Base-by-base conservation (phyloP, 2,797 vertebrate genomes). In the Astyanax mexicanus region DNA sequence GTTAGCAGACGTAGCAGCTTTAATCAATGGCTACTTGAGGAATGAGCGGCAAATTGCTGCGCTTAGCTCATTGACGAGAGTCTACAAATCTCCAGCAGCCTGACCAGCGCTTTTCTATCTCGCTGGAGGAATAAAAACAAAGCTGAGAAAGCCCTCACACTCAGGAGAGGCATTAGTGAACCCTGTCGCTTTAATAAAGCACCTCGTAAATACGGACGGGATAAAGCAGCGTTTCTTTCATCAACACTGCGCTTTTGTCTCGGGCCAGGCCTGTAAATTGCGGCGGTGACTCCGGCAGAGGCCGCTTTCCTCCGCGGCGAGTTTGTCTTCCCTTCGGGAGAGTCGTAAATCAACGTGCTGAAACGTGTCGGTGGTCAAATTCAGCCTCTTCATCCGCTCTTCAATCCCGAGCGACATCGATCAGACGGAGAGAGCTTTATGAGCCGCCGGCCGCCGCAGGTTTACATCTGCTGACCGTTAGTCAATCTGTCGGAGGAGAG, bases 391-490 rank as follows among this genome's bases (percentile, higher is more conserved):
- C 55, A 42, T 47, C 37, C 38, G 10, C 10, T 37, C 44, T 42
- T 52, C 72, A 23, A 64, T 58, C 65, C 47, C 7, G 13, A 12
- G 15, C 45, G 52, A 75, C 60, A 75, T 75, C 52, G 8, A 67
- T 75, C 78, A 71, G 67, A 60, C 19, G 17, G 7, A 47, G 57
- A 62, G 35, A n/a, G 51, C 71, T 69, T 79, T 75, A 75, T 25
- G 37, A 74, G 62, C 62, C 42, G 23, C 61, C 52, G 32, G 21
- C 23, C 17, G n/a, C 23, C 10, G 19, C 11, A 29, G 61, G 32
- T 44, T 68, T 51, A 25, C 17, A 17, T 23, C 42, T 23, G 35
- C 11, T 19, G 45, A 68, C 35, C 44, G 54, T 78, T 51, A 66
- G 42, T 78, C 70, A 78, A 35, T 7, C 44, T 68, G 62, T 37